Evolutionary conservation across 2,888 invertebrate species (phyloP).

Genomic region (Acleris laterana): DNA sequence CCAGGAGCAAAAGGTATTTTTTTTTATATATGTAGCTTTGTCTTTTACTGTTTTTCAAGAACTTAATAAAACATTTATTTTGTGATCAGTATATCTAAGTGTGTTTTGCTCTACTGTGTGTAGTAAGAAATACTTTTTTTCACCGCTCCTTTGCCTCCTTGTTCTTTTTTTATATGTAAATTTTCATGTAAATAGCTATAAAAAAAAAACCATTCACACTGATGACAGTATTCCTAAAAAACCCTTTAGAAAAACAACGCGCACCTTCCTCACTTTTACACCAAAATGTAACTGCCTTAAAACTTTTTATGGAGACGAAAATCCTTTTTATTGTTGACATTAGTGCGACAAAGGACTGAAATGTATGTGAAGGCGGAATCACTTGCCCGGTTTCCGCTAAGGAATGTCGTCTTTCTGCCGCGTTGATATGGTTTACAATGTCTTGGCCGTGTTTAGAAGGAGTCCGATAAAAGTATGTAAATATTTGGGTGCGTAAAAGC

Average conservation of each 20-base stretch:
- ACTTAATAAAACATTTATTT: too few species aligned
- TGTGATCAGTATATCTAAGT: too few species aligned
- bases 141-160: too few species aligned
- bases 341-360: constrained; percentile 37
- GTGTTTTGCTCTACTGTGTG: too few species aligned
- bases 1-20: too few species aligned
- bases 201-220: too few species aligned
- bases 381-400: constrained; percentile 9
- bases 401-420: constrained; percentile 5
- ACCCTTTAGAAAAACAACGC: neutral
- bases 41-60: too few species aligned
- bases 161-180: too few species aligned
- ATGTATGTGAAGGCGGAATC: constrained; percentile 31
- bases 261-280: constrained; percentile 1
- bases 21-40: too few species aligned
- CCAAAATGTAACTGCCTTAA: constrained; percentile 23
- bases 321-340: constrained; percentile 37
- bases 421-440: constrained; percentile 6
- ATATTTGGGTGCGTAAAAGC: constrained; percentile 36
- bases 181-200: too few species aligned
- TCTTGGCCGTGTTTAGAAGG: constrained; percentile 12
- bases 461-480: constrained; percentile 37
- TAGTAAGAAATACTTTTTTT: too few species aligned
- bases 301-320: constrained; percentile 37
- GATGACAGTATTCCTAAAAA: neutral